Conservation (phyloP, 2,113 vertebrate genomes). For the Datnioides undecimradiatus region DNA sequence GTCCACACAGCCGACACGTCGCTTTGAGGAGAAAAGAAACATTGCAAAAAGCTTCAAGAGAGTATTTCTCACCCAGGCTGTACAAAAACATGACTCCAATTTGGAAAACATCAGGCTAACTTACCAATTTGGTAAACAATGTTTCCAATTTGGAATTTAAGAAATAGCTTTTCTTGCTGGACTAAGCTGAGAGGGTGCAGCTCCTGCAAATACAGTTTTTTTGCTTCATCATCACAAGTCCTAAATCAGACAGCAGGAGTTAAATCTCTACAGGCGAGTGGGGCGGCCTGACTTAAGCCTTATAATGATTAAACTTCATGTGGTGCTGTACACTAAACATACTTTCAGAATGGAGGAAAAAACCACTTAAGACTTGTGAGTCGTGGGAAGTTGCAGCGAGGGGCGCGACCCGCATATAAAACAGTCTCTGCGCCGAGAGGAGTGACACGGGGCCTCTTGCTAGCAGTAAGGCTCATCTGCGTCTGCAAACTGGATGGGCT, state of each 20-base stretch:
- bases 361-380: not conserved
- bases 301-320: not conserved
- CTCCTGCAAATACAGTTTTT: slow-evolving; percentile 35
- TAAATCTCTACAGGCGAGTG: slow-evolving; percentile 20
- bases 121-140: slow-evolving; percentile 99
- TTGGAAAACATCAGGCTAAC: slow-evolving; percentile 89
- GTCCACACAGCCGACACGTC: slow-evolving; percentile 35
- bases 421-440: not conserved
- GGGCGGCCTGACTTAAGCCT: slow-evolving; percentile 11
- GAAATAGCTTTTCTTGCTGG: slow-evolving; percentile 82
- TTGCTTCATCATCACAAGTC: slow-evolving; percentile 14
- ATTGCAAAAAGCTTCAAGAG: slow-evolving; percentile 31
- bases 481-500: slow-evolving; percentile 91
- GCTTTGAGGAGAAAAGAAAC: slow-evolving; percentile 35
- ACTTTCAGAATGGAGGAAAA: slow-evolving; percentile 14
- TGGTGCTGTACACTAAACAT: slow-evolving; percentile 20
- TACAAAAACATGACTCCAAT: slow-evolving; percentile 85
- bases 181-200: slow-evolving; percentile 53
- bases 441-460: not conserved
- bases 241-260: slow-evolving; percentile 40
- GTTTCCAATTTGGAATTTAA: slow-evolving; percentile 99
- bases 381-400: slow-evolving; percentile 9
- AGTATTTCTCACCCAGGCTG: slow-evolving; percentile 46
- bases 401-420: not conserved
- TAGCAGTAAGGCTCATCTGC: slow-evolving; percentile 82